A percentile compares a stretch with the other conserved stretches of the same genome.
phyloP scores from a whole-genome alignment of 2,888 invertebrate species.

The Conus canariensis region DNA sequence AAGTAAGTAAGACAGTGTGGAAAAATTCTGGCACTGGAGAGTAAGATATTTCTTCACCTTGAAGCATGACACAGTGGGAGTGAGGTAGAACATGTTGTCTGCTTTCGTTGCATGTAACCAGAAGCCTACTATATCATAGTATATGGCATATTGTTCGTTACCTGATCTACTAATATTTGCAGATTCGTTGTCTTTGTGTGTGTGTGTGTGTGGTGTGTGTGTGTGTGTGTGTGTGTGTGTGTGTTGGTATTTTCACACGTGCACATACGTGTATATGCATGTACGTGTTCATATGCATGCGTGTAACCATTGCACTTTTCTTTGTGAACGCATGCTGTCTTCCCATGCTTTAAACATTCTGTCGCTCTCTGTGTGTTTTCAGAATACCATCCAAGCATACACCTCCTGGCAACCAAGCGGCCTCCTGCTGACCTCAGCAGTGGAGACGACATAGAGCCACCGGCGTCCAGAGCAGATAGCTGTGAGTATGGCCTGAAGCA shows the following conservation, averaged over 20 bases:
- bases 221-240: conserved; percentile 10
- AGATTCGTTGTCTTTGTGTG: background rate
- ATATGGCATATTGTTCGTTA: no score
- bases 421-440: background rate
- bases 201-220: conserved; percentile 1
- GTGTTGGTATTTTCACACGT: background rate
- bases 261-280: background rate
- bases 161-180: no score
- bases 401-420: background rate
- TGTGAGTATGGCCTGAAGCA: conserved; percentile 25
- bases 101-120: no score
- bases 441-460: background rate
- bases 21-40: no score
- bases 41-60: no score
- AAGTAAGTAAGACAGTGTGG: no score
- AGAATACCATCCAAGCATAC: background rate
- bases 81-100: no score
- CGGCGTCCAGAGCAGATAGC: background rate
- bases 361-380: background rate
- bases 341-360: background rate
- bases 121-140: no score
- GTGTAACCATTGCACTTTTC: background rate
- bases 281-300: background rate
- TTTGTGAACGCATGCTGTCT: background rate
- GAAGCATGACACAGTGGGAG: no score